These are phyloP conservation scores for Alentia gelatinosa DNA, from an alignment of 2,888 invertebrate species.

Conservation along the genomic window DNA sequence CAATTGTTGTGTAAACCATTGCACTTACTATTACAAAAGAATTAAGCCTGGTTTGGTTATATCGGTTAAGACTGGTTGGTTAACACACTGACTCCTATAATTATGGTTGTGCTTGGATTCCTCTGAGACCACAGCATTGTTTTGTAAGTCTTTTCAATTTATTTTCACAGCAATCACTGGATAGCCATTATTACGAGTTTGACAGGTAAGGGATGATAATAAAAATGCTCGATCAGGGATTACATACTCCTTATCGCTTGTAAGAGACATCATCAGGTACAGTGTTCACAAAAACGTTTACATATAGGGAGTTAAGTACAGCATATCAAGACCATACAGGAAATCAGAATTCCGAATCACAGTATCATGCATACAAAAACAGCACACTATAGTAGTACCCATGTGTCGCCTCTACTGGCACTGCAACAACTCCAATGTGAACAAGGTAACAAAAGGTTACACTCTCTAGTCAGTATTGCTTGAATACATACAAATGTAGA, in stretches of 20 bases:
- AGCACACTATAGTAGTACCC: neutral
- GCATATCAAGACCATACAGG: neutral
- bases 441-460: neutral
- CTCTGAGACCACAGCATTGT: constrained; percentile 11
- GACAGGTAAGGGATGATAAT: neutral
- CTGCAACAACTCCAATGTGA: neutral
- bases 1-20: neutral
- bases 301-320: neutral
- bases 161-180: neutral
- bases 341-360: neutral
- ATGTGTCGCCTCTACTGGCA: neutral
- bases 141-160: constrained; percentile 25
- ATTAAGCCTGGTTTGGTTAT: neutral
- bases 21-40: neutral
- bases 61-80: neutral
- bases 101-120: neutral
- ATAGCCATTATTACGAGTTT: neutral
- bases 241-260: neutral
- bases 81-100: neutral
- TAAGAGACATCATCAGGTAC: neutral
- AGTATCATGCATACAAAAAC: constrained; percentile 24
- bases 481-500: neutral
- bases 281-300: neutral
- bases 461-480: constrained; percentile 33
- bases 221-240: neutral